phyloP scores from a whole-genome alignment of 2,888 invertebrate species.

The Heliconius sara region DNA sequence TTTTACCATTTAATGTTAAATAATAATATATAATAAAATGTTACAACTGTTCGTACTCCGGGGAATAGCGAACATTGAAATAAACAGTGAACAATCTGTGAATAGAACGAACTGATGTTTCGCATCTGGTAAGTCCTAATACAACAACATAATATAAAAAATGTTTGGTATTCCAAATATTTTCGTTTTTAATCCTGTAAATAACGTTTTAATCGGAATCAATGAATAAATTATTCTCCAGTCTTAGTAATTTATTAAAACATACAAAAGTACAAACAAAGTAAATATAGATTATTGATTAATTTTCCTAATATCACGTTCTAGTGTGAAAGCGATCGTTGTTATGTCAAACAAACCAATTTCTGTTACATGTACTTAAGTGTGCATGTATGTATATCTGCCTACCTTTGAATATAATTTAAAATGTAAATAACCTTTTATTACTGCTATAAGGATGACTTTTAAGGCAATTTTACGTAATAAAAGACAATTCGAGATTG shows the following conservation, averaged over 20 bases:
- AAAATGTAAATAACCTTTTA: background rate
- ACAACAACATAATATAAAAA: constrained; percentile 10
- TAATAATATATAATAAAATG: constrained; percentile 57
- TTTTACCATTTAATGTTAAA: constrained; percentile 61
- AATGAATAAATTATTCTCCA: background rate
- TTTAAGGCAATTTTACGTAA: background rate
- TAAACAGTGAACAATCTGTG: constrained; percentile 18
- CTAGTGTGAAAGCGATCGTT: constrained; percentile 6
- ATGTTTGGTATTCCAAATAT: background rate
- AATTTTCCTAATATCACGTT: background rate
- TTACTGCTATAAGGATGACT: background rate
- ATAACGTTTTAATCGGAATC: background rate
- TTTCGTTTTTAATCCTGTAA: background rate
- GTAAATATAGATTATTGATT: background rate
- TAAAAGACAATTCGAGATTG: background rate
- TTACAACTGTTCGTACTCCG: constrained; percentile 72
- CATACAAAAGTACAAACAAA: background rate
- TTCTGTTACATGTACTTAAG: background rate
- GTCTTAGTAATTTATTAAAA: constrained; percentile 1
- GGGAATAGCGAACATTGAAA: constrained; percentile 52
- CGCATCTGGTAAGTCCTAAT: constrained; percentile 29
- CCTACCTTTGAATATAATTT: background rate
- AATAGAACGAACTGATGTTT: constrained; percentile 30
- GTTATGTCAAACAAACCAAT: background rate
- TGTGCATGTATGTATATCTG: background rate